A percentile compares a stretch with the other conserved stretches of the same genome.
Evolutionary conservation across 1,140 invertebrate genomes (phyloP).

Genomic region (Bombus pyrosoma): DNA sequence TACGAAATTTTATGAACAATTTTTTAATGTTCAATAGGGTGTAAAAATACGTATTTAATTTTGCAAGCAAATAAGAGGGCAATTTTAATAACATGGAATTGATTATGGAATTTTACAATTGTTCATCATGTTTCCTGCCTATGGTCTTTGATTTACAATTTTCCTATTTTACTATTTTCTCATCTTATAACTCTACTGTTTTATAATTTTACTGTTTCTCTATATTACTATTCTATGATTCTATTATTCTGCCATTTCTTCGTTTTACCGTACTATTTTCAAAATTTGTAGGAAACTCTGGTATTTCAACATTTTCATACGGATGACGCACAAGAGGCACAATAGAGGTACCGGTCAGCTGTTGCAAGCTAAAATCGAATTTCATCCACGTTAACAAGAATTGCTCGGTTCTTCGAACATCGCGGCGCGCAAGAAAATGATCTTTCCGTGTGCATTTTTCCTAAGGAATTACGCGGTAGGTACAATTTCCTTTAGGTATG

Average conservation of each 20-base stretch:
- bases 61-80: neutral
- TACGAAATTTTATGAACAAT: neutral
- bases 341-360: neutral
- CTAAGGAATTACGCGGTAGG: conserved; percentile 46
- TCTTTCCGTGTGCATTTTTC: conserved; percentile 34
- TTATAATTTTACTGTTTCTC: no score
- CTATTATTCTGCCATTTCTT: neutral
- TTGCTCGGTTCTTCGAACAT: neutral
- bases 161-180: neutral
- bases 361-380: no score
- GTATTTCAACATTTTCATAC: neutral
- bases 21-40: neutral
- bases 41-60: neutral
- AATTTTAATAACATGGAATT: no score
- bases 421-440: conserved; percentile 10
- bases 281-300: neutral
- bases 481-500: conserved; percentile 25
- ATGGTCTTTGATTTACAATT: neutral
- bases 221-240: neutral
- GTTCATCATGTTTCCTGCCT: no score
- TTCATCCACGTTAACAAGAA: neutral
- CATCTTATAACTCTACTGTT: no score
- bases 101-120: no score
- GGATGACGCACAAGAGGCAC: neutral
- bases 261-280: neutral